Base-by-base conservation (phyloP, 2,113 vertebrate genomes). In the Calyptomena viridis region DNA sequence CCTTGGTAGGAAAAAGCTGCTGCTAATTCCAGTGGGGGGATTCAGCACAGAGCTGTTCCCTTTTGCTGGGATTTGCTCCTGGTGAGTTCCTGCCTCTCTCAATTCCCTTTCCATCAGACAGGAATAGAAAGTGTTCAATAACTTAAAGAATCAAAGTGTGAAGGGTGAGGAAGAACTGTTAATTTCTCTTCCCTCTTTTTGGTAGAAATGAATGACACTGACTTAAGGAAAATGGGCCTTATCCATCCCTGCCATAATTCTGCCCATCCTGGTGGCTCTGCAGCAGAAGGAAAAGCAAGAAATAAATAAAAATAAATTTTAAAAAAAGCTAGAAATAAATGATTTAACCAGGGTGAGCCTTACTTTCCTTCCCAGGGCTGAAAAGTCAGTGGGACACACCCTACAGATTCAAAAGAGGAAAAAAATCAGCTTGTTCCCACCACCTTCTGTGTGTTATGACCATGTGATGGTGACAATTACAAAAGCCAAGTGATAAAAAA, bases 121-220 rank as follows among this genome's bases (percentile, higher is more conserved):
- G 56, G 77, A 94, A 87, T 55, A 91, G 93, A 60, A 93, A 93
- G 62, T 79, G 81, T 47, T 93, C 90, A 93, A 52, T 94, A 83
- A 89, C 92, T 87, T 64, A 72, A 63, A 75, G 66, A 93, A 87
- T 75, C 87, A 82, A 93, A 91, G 64, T 58, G 27, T 71, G 69
- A 94, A 87, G 90, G 74, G 49, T 64, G 37, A 79, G 66, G 68
- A 67, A 62, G 25, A 60, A 53, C 53, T 24, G 6, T 72, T 82
- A 76, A 73, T 46, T 89, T 83, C 58, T 92, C 50, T 76, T 44
- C n/a, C 67, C 42, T 39, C 28, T 50, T 88, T 88, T 86, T 69
- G 63, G 83, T 83, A 42, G 76, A 71, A 92, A 84, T 71, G 56
- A 67, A 47, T 22, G 79, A 28, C 79, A 33, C 42, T 62, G 82